Percentiles rank a stretch among this genome's conserved stretches.
Conservation (phyloP, 2,113 vertebrate genomes). For the Bos taurus region ARS-UCD2.0 NC_037353.1:13557501-13558000, state of each 20-base stretch:
- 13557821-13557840: neutral
- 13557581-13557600: neutral
- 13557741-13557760: no score
- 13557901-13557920: neutral
- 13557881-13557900: neutral
- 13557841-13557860: neutral
- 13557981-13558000: neutral
- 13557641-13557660: neutral
- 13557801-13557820: neutral
- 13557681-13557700: neutral
- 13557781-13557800: neutral
- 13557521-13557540: neutral
- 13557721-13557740: neutral
- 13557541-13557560: neutral
- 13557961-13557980: neutral
- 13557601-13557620: neutral
- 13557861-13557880: neutral
- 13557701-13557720: neutral
- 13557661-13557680: neutral
- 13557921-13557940: fast-evolving
- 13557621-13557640: neutral
- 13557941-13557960: neutral
- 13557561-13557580: neutral
- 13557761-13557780: neutral
- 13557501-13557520: neutral